These are phyloP conservation scores for Drosophila ohnishii DNA, from an alignment of 1,140 invertebrate species.

Conservation along the genomic window DNA sequence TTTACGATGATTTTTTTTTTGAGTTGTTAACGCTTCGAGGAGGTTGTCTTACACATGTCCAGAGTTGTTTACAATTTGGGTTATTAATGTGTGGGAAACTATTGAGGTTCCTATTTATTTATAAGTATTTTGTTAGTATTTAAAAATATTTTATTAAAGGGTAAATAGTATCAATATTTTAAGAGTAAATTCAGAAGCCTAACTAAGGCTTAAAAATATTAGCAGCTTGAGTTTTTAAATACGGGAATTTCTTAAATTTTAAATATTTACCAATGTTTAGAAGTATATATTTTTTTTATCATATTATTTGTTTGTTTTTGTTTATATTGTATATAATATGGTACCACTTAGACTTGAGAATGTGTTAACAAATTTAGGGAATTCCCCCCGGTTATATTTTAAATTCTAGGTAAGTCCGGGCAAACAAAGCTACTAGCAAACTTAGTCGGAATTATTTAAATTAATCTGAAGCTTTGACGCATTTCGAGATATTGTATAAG, in stretches of 20 bases:
- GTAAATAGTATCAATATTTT: neutral
- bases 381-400: neutral
- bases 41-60: constrained; percentile 6
- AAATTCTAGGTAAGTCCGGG: neutral
- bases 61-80: constrained; percentile 1
- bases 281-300: neutral
- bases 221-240: neutral
- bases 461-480: constrained; percentile 9
- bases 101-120: neutral
- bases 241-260: neutral
- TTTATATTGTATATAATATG: neutral
- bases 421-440: neutral
- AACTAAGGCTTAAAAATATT: neutral
- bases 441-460: constrained; percentile 30
- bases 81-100: constrained; percentile 7
- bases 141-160: neutral
- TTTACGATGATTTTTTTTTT: neutral
- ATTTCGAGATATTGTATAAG: neutral
- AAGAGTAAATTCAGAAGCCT: neutral
- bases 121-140: neutral
- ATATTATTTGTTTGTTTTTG: too few species aligned
- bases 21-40: constrained; percentile 3
- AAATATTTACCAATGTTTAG: neutral
- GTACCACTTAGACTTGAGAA: neutral
- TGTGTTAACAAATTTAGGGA: neutral